Conservation (phyloP, 30 jellyfish, hydroid and myxozoan genomes). For the Haliclystus octoradiatus region DNA sequence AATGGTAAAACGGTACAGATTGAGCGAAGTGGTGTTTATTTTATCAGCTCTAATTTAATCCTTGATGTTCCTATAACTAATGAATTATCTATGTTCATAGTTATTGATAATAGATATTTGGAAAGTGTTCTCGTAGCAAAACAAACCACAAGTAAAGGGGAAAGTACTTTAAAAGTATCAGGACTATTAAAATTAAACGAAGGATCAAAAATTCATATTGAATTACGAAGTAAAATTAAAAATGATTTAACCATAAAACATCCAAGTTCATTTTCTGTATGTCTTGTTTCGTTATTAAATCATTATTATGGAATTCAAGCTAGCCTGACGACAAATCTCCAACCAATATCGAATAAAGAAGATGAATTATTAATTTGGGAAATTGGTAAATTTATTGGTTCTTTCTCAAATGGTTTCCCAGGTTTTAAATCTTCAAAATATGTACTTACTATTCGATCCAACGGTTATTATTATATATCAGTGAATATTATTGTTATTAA, state of each 20-base stretch:
- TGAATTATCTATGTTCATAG: not conserved
- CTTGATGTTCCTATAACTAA: not conserved
- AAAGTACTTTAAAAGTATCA: not conserved
- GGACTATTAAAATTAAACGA: not conserved
- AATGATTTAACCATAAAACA: not conserved
- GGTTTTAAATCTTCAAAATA: not conserved
- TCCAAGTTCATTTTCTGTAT: not conserved
- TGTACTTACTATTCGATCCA: not conserved
- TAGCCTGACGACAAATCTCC: not conserved
- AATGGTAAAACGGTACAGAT: not conserved
- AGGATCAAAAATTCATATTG: not conserved
- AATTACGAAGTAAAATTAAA: not conserved
- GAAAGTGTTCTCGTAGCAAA: not conserved
- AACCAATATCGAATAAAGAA: not conserved
- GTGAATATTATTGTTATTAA: not conserved
- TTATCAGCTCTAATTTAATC: not conserved
- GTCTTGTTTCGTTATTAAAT: not conserved
- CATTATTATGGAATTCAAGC: not conserved
- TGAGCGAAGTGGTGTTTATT: not conserved
- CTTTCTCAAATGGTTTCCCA: not conserved
- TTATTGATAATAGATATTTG: too few relatives aligned
- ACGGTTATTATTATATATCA: not conserved
- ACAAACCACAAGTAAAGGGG: not conserved
- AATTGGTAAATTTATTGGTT: not conserved
- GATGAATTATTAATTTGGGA: not conserved